Percentiles rank a stretch among this genome's conserved stretches.
These are phyloP conservation scores for Lepisosteus oculatus DNA, from an alignment of 2,113 vertebrate genomes.

Conservation along the genomic window DNA sequence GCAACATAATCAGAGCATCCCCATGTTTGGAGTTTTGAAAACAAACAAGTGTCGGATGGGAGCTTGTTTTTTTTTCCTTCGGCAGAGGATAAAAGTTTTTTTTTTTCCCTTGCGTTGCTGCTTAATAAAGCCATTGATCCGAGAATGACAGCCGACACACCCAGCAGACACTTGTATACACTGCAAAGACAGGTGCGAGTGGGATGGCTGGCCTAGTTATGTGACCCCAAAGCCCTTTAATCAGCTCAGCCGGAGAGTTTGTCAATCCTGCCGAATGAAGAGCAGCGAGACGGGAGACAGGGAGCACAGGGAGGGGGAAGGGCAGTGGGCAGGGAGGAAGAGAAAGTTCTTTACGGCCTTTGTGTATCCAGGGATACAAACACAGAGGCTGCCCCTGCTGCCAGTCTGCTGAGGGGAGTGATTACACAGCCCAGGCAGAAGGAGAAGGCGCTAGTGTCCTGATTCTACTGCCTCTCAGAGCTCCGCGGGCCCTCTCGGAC, in stretches of 20 bases:
- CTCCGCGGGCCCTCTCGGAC: not conserved
- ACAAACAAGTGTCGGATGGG: slow-evolving; percentile 21
- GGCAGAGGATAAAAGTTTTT: too few relatives aligned
- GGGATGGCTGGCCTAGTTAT: slow-evolving; percentile 65
- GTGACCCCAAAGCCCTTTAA: slow-evolving; percentile 70
- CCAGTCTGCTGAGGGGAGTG: slow-evolving; percentile 32
- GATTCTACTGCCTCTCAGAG: not conserved
- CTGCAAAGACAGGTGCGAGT: slow-evolving; percentile 59
- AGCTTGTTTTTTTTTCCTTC: slow-evolving; percentile 1
- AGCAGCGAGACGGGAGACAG: slow-evolving; percentile 33
- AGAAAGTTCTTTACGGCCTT: slow-evolving; percentile 23
- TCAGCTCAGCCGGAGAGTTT: slow-evolving; percentile 67
- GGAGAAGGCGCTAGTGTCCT: slow-evolving; percentile 3
- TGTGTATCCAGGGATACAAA: not conserved
- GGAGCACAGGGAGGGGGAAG: slow-evolving; percentile 17
- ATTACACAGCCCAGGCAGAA: slow-evolving; percentile 34
- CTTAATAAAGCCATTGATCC: slow-evolving; percentile 62
- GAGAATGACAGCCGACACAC: slow-evolving; percentile 47
- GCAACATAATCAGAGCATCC: too few relatives aligned
- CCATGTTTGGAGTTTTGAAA: too few relatives aligned
- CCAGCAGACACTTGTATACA: slow-evolving; percentile 44
- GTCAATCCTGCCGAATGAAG: slow-evolving; percentile 66
- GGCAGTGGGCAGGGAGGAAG: slow-evolving; percentile 27
- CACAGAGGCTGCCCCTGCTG: not conserved
- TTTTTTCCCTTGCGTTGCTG: slow-evolving; percentile 15